Conservation (phyloP, 2,113 vertebrate species). For the Eulemur rufifrons region DNA sequence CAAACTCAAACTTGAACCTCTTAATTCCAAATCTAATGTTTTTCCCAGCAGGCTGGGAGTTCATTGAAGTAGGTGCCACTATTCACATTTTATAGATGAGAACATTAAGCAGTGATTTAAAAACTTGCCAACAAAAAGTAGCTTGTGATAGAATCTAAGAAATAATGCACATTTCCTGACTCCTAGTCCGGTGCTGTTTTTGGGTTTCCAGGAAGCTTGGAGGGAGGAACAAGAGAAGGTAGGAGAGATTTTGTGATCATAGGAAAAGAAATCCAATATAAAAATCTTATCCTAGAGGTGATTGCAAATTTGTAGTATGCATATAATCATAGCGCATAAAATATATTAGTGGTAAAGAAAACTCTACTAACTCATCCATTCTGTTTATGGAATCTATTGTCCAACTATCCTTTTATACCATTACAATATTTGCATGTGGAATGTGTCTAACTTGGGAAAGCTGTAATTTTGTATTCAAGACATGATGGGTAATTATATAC, state of each 20-base stretch:
- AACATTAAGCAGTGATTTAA: background rate
- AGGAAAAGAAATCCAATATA: background rate
- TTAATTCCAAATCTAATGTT: background rate
- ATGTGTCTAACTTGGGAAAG: conserved; percentile 27
- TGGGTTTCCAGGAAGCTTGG: background rate
- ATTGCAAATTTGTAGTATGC: background rate
- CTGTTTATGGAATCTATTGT: background rate
- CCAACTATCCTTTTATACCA: conserved; percentile 14
- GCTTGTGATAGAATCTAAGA: background rate
- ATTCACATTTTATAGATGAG: background rate
- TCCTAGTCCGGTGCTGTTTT: rapidly evolving
- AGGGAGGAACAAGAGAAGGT: background rate
- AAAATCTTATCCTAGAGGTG: background rate
- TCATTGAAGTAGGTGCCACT: background rate
- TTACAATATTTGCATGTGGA: conserved; percentile 35
- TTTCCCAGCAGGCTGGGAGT: background rate
- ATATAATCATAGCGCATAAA: background rate
- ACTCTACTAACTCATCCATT: background rate
- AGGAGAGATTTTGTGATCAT: background rate
- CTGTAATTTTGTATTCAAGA: conserved; percentile 60
- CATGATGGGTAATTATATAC: conserved; percentile 49
- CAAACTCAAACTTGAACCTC: background rate
- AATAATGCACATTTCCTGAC: background rate
- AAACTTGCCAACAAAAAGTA: background rate
- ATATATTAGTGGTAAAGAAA: background rate